Evolutionary conservation across 2,113 vertebrate genomes (phyloP).

Genomic region (Sceloporus tristichus): DNA sequence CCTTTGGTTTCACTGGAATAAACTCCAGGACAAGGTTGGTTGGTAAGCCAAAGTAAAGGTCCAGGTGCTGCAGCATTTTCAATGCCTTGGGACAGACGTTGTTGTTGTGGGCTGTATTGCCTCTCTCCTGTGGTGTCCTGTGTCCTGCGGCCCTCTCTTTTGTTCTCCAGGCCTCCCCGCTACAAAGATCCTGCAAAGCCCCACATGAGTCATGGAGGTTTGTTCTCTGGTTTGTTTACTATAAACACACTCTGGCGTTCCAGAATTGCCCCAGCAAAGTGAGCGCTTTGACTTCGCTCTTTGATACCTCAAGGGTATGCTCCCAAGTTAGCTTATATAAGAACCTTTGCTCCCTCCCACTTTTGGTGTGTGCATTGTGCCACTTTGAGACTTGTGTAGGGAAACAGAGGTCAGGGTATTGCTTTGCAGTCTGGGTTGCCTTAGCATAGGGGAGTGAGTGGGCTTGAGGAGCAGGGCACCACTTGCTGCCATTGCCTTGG

Average conservation of each 20-base stretch:
- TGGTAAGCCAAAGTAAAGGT: not conserved
- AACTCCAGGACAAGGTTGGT: not conserved
- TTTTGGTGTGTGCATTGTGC: not conserved
- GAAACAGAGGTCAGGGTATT: too few species aligned
- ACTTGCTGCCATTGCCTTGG: too few species aligned
- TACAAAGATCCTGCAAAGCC: conserved; percentile 3
- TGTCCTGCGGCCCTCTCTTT: not conserved
- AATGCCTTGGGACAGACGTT: not conserved
- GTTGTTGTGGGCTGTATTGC: not conserved
- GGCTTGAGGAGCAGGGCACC: too few species aligned
- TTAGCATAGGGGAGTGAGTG: too few species aligned
- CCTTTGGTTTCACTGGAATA: not conserved
- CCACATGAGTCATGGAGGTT: conserved; percentile 39
- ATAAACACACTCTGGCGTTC: conserved; percentile 56
- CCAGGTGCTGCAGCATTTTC: not conserved
- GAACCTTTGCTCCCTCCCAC: conserved; percentile 22
- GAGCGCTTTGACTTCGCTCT: conserved; percentile 40
- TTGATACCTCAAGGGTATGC: conserved; percentile 39
- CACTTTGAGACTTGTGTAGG: not conserved
- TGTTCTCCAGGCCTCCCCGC: not conserved
- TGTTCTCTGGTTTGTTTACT: conserved; percentile 52
- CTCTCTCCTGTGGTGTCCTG: not conserved
- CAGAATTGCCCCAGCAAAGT: conserved; percentile 44
- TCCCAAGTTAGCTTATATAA: conserved; percentile 49
- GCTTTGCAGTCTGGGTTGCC: too few species aligned